phyloP scores from a whole-genome alignment of 92 coral and sea anemone genomes.

The Hydrozoanthus gracilis region DNA sequence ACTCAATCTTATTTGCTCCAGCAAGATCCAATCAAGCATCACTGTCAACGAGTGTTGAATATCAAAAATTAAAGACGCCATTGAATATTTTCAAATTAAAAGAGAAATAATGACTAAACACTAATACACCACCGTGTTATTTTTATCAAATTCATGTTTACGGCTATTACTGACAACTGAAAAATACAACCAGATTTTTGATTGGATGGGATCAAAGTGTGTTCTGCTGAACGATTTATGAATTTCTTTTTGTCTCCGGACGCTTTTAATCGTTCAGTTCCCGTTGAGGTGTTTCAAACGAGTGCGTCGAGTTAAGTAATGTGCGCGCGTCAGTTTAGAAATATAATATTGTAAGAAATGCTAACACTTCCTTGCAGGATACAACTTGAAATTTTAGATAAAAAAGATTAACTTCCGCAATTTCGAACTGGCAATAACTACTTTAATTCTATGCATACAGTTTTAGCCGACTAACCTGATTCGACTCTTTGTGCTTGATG shows the following conservation, averaged over 20 bases:
- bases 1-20: conserved; percentile 23
- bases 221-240: not conserved
- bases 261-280: not conserved
- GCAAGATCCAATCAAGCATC: conserved; percentile 12
- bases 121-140: not conserved
- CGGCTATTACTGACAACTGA: not conserved
- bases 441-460: not conserved
- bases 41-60: not conserved
- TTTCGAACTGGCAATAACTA: not conserved
- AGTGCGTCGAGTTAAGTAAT: not conserved
- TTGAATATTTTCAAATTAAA: not conserved
- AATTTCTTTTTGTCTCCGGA: not conserved
- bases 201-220: conserved; percentile 13
- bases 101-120: conserved; percentile 7
- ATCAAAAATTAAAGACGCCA: not conserved
- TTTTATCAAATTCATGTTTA: not conserved
- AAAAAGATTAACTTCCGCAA: not conserved
- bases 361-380: not conserved
- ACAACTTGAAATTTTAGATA: not conserved
- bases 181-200: not conserved
- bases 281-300: not conserved
- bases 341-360: not conserved
- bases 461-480: too few relatives aligned
- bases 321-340: not conserved
- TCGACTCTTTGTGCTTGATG: too few relatives aligned